phyloP scores from a whole-genome alignment of 2,888 invertebrate species.

The Andrena chrysosceles region DNA sequence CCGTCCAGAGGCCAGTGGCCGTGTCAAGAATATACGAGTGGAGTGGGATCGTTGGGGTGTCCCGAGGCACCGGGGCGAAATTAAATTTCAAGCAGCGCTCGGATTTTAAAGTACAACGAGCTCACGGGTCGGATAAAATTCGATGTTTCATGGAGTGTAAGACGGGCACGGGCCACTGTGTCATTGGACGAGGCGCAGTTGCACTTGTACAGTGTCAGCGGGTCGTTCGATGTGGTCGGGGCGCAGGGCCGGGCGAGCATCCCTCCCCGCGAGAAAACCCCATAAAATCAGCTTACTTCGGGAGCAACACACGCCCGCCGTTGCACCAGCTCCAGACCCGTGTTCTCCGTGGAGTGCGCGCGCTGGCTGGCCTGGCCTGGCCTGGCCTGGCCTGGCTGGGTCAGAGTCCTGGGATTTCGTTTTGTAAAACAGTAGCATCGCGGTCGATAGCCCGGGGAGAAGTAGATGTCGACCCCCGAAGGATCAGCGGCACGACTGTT shows the following conservation, averaged over 20 bases:
- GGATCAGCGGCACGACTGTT: slow-evolving; percentile 26
- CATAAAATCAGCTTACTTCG: slow-evolving; percentile 80
- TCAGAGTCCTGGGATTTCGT: slow-evolving; percentile 60
- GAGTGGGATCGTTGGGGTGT: slow-evolving; percentile 23
- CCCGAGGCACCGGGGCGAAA: slow-evolving; percentile 34
- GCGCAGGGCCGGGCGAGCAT: slow-evolving; percentile 65
- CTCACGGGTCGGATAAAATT: slow-evolving; percentile 42
- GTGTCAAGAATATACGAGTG: slow-evolving; percentile 39
- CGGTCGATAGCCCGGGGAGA: slow-evolving; percentile 54
- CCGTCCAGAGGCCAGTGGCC: neutral
- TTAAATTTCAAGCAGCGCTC: slow-evolving; percentile 53
- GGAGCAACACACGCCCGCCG: slow-evolving; percentile 57
- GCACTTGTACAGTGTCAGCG: slow-evolving; percentile 77
- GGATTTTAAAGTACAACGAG: slow-evolving; percentile 55
- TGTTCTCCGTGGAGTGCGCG: slow-evolving; percentile 7
- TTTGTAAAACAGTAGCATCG: slow-evolving; percentile 69
- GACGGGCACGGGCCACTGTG: slow-evolving; percentile 27
- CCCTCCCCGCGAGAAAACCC: slow-evolving; percentile 73
- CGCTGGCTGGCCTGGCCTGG: slow-evolving; percentile 41
- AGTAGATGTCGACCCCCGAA: slow-evolving; percentile 21
- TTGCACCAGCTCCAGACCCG: neutral
- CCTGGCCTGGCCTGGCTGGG: slow-evolving; percentile 47
- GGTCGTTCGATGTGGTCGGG: slow-evolving; percentile 72
- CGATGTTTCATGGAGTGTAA: slow-evolving; percentile 60
- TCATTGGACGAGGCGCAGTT: slow-evolving; percentile 69